Base-by-base conservation (phyloP, 2,797 vertebrate genomes). In the Acrossocheilus fasciatus region DNA sequence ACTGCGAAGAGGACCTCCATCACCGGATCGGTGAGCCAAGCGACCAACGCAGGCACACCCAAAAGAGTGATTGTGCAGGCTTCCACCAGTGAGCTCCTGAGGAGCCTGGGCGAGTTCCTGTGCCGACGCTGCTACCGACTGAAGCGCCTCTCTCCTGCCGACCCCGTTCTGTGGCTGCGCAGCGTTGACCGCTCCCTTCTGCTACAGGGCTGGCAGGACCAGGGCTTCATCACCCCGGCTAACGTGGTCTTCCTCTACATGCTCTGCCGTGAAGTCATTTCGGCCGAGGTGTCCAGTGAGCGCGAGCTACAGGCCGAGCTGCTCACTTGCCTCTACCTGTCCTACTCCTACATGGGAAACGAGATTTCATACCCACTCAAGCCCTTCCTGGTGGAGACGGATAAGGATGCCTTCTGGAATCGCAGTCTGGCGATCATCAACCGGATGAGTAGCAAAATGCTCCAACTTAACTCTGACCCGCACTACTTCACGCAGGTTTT, bases 401-500 rank as follows among this genome's bases (percentile, higher is more conserved):
- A 97, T 93, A 98, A 97, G 93, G 98, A 99, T 86, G 97, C 96
- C 88, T 99, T 99, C 94, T 99, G 98, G 98, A 97, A 98, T 95
- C 97, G 98, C 90, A 98, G 98, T 93, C 95, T 99, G 88, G 96
- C 97, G 72, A 97, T 99, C 94, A 99, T 99, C 95, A 95, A 96
- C 94, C 95, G 97, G 91, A 98, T 98, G 97, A 99, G 98, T 80
- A 95, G 96, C 93, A 98, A 98, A 93, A 99, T 99, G 98, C 96
- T 99, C 89, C 97, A 97, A 95, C 97, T 99, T 93, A 99, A 99
- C 88, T 97, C 98, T 1, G 98, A 99, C 93, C 97, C 98, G 0
- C 97, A 98, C 93, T 99, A 96, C 95, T 99, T 99, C 92, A 99
- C 98, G 72, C 97, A 99, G 96, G 97, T 99, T 92, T 99, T 99